A percentile compares a stretch with the other conserved stretches of the same genome.
Evolutionary conservation across 92 coral and sea anemone genomes (phyloP).

Genomic region (Plumapathes pennacea): DNA sequence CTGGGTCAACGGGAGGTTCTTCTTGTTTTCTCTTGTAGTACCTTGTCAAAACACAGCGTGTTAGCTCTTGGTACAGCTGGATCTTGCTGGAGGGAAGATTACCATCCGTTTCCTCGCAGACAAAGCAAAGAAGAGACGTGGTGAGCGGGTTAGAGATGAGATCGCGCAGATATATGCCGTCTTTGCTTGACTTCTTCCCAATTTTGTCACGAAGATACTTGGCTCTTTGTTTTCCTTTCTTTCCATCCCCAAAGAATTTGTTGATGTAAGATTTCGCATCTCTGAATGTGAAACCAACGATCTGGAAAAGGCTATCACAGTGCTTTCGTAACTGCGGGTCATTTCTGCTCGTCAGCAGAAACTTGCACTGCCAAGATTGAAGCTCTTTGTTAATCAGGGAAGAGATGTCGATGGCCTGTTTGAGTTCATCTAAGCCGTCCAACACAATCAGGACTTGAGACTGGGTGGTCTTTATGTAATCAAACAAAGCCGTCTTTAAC

Average conservation of each 20-base stretch:
- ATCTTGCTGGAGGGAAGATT: constrained; percentile 23
- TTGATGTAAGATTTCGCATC: constrained; percentile 11
- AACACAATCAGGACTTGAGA: constrained; percentile 13
- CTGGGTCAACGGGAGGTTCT: neutral
- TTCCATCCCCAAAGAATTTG: constrained; percentile 22
- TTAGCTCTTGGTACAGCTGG: constrained; percentile 11
- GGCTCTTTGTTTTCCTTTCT: neutral
- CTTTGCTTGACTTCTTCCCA: too few relatives aligned
- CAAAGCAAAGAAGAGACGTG: constrained; percentile 24
- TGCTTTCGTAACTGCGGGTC: constrained; percentile 8
- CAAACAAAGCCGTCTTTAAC: constrained; percentile 2
- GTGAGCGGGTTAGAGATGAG: constrained; percentile 27
- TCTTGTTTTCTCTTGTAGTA: neutral
- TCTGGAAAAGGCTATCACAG: constrained; percentile 27
- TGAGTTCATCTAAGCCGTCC: constrained; percentile 47
- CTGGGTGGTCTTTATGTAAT: constrained; percentile 10
- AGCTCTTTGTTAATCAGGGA: neutral
- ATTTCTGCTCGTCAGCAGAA: constrained; percentile 26
- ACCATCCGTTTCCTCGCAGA: constrained; percentile 28
- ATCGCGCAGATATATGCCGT: neutral
- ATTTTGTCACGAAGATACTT: neutral
- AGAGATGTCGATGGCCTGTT: too few relatives aligned
- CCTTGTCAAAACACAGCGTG: constrained; percentile 27
- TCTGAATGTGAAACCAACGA: constrained; percentile 8
- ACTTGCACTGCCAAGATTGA: constrained; percentile 3